phyloP scores from a whole-genome alignment of 1,140 invertebrate genomes.

The Piezodorus guildinii region DNA sequence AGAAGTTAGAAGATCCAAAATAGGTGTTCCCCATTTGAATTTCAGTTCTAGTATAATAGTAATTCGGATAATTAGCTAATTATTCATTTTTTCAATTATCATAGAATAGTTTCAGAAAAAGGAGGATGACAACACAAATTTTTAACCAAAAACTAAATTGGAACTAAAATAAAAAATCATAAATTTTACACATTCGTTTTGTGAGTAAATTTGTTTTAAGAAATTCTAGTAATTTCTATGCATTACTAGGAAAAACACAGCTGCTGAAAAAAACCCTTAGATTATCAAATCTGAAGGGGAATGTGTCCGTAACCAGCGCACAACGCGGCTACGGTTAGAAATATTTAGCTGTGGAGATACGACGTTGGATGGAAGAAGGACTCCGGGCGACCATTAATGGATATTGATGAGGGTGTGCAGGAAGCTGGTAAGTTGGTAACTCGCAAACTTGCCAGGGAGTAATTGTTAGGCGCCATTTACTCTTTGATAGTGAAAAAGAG shows the following conservation, averaged over 20 bases:
- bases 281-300: constrained; percentile 11
- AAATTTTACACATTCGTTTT: too few species aligned
- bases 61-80: too few species aligned
- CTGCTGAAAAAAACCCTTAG: constrained; percentile 4
- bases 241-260: not conserved
- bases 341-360: not conserved
- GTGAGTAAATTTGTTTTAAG: not conserved
- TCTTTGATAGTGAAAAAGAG: not conserved
- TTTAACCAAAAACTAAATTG: too few species aligned
- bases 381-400: not conserved
- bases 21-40: too few species aligned
- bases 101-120: too few species aligned
- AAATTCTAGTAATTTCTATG: not conserved
- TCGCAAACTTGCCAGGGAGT: constrained; percentile 2
- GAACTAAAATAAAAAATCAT: too few species aligned
- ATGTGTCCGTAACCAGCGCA: constrained; percentile 2
- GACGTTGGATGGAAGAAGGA: not conserved
- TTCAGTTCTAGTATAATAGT: too few species aligned
- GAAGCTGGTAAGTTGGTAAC: not conserved
- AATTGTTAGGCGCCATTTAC: constrained; percentile 1
- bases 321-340: not conserved
- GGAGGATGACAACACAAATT: too few species aligned
- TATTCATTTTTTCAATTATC: too few species aligned
- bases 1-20: too few species aligned
- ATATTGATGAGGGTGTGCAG: constrained; percentile 7